Evolutionary conservation across 2,797 vertebrate species (phyloP).

Genomic region (Acipenser oxyrinchus): DNA sequence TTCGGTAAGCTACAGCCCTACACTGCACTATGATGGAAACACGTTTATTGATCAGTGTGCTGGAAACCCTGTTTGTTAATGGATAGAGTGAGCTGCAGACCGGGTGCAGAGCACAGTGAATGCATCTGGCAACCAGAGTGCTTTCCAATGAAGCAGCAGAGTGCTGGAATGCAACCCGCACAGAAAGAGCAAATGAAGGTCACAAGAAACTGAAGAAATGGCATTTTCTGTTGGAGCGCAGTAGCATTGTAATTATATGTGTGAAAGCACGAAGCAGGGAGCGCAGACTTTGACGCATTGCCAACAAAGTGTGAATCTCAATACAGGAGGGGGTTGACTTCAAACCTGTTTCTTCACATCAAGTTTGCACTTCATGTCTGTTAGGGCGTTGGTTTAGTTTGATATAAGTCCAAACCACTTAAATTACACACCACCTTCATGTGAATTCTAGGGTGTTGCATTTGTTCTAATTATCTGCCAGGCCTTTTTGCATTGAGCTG

Average conservation of each 20-base stretch:
- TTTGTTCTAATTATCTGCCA: too few species aligned
- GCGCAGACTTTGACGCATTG: background rate
- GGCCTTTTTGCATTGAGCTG: too few species aligned
- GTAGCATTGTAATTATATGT: too few species aligned
- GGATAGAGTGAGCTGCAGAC: background rate
- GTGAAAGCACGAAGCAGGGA: background rate
- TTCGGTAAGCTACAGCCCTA: background rate
- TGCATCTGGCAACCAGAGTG: background rate
- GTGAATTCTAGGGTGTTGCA: too few species aligned
- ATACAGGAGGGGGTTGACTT: background rate
- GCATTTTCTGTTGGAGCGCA: background rate
- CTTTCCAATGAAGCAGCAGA: background rate
- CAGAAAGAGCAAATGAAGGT: constrained; percentile 4
- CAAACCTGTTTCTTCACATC: background rate
- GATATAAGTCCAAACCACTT: background rate
- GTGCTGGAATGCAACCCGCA: background rate
- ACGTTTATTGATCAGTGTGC: background rate
- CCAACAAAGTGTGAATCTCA: background rate
- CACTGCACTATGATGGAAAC: background rate
- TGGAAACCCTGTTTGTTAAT: background rate
- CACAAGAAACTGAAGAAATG: background rate
- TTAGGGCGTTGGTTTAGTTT: background rate
- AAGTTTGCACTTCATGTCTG: background rate
- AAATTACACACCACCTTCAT: too few species aligned
- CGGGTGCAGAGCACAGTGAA: background rate